A percentile compares a stretch with the other conserved stretches of the same genome.
phyloP scores from a whole-genome alignment of 1,140 invertebrate species.

The Conopomorpha cramerella region DNA sequence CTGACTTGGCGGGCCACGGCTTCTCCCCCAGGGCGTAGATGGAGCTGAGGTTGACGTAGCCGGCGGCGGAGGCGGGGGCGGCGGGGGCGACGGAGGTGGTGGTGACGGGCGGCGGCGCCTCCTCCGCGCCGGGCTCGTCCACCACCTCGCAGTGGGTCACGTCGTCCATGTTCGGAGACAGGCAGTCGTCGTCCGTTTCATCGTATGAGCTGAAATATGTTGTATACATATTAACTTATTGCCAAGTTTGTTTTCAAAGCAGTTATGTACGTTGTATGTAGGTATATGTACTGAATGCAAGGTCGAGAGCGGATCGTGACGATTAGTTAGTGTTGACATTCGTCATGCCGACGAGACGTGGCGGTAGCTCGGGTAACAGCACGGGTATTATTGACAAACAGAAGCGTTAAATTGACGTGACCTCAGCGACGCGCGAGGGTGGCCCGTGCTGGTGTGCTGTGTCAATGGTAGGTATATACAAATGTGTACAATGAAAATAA shows the following conservation, averaged over 20 bases:
- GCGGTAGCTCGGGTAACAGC: too few species aligned
- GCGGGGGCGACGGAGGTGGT: conserved; percentile 6
- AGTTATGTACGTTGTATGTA: too few species aligned
- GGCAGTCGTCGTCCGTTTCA: conserved; percentile 67
- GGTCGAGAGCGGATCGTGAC: conserved; percentile 19
- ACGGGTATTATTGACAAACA: conserved; percentile 45
- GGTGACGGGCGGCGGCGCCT: conserved; percentile 28
- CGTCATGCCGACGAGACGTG: conserved; percentile 43
- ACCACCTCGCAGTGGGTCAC: conserved; percentile 56
- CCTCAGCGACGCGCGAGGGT: too few species aligned
- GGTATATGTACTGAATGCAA: conserved; percentile 60
- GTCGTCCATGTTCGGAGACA: conserved; percentile 67
- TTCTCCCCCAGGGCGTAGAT: conserved; percentile 51
- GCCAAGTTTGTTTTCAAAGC: too few species aligned
- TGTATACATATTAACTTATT: too few species aligned
- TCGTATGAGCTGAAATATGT: conserved; percentile 65
- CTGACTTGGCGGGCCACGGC: too few species aligned
- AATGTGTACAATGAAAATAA: too few species aligned
- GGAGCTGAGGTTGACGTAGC: conserved; percentile 51
- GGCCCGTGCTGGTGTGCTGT: too few species aligned
- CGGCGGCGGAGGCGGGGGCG: conserved; percentile 11
- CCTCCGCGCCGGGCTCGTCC: conserved; percentile 51
- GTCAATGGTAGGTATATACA: conserved; percentile 11
- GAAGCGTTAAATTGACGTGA: conserved; percentile 27
- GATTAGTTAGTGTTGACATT: conserved; percentile 49